phyloP scores from a whole-genome alignment of 2,888 invertebrate genomes.

The Ennomos fuscantarius region DNA sequence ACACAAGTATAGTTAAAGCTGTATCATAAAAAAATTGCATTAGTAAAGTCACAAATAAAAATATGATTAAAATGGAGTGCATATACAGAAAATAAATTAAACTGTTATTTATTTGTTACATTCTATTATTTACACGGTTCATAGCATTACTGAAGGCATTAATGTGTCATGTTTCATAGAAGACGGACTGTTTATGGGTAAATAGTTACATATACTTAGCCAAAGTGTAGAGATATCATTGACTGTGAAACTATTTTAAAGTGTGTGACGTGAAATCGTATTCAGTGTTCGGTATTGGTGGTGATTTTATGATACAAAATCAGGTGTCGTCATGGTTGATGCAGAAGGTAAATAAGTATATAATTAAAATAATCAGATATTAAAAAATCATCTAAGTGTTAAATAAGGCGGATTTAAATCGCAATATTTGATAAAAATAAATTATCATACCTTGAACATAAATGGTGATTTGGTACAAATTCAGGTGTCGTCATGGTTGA shows the following conservation, averaged over 20 bases:
- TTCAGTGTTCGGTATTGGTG: conserved; percentile 28
- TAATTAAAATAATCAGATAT: too few species aligned
- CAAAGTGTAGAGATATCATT: not conserved
- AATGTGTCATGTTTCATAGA: conserved; percentile 27
- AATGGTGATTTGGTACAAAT: too few species aligned
- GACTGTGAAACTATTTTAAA: conserved; percentile 3
- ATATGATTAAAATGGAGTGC: too few species aligned
- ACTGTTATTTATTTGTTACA: conserved; percentile 5
- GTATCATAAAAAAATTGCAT: too few species aligned
- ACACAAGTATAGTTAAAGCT: too few species aligned
- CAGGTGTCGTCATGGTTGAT: conserved; percentile 34
- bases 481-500: conserved; percentile 34
- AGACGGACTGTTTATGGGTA: conserved; percentile 25
- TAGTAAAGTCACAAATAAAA: too few species aligned
- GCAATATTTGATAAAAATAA: too few species aligned
- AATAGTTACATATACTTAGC: not conserved
- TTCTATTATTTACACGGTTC: conserved; percentile 10
- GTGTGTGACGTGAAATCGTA: conserved; percentile 7
- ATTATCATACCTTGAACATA: too few species aligned
- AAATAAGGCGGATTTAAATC: too few species aligned
- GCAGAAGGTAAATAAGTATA: conserved; percentile 12
- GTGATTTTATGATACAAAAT: conserved; percentile 25
- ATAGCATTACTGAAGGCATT: conserved; percentile 26
- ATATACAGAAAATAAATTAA: conserved; percentile 11
- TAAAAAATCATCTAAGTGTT: too few species aligned